Base-by-base conservation (phyloP, 2,113 vertebrate species). In the Sceloporus undulatus region DNA sequence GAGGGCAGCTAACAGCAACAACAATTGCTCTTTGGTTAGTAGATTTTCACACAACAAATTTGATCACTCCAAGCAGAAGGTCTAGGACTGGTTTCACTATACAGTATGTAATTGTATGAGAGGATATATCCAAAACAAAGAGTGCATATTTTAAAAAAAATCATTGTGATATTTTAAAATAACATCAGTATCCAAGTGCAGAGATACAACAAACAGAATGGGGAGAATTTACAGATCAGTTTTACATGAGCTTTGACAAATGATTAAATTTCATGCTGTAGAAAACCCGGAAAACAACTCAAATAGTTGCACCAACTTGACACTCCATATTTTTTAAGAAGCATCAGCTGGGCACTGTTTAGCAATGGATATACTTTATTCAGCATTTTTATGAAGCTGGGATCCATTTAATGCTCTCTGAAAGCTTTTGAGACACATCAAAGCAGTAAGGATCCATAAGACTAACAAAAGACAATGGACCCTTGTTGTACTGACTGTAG, bases 361-460 rank as follows among this genome's bases (percentile, higher is more conserved):
- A 52, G 62, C 80, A 68, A 1, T 82, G 38, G 21, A 25, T 40
- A 29, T 62, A 48, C 48, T 48, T 48, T 48, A 48, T 66, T 66
- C 62, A 66, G 9, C 11, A 5, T 42, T 84, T 54, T 59, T n/a
- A 25, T 62, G 56, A 27, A 85, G 52, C 34, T 56, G 40, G 38
- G 7, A 6, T 34, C 68, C 54, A 0, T 21, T 68, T 42, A 80
- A 87, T 78, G 34, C 5, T 77, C 85, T 76, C 83, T 84, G 79
- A 89, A 48, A 29, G 75, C 3, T 48, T 48, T n/a, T n/a, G 80
- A 89, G 29, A 5, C 4, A 87, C 18, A 2, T 11, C 52, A 75
- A 85, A 92, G 71, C 84, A 4, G 25, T 54, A 70, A 23, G 3
- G 65, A 90, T 85, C 21, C 34, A 76, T 80, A 23, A 85, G 29